Conservation (phyloP, 2,113 vertebrate genomes). For the Cyphomyrus discorhynchus region DNA sequence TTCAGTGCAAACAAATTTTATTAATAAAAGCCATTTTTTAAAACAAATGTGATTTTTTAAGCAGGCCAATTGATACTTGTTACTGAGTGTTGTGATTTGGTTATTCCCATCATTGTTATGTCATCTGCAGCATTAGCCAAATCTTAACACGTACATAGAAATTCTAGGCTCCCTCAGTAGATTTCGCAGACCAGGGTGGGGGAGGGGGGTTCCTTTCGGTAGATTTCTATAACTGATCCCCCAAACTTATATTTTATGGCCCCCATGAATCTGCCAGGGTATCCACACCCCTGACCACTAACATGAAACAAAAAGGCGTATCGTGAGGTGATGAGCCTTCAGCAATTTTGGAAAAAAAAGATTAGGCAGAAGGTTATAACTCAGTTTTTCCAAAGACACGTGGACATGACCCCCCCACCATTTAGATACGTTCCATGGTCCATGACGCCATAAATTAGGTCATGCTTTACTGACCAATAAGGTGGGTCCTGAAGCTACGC, state of each 20-base stretch:
- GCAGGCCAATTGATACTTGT: neutral
- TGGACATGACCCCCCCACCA: no score
- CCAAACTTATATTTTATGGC: neutral
- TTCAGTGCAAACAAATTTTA: neutral
- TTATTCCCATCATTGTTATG: neutral
- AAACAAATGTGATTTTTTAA: neutral
- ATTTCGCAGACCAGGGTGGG: neutral
- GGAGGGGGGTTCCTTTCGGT: neutral
- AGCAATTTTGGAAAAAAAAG: neutral
- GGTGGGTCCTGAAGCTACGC: neutral
- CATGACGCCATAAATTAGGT: neutral
- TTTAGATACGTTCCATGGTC: no score
- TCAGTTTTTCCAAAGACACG: no score
- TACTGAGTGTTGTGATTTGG: neutral
- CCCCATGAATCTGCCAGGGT: neutral
- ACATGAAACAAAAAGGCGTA: neutral
- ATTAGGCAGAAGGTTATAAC: neutral
- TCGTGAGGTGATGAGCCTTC: neutral
- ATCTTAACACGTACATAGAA: neutral
- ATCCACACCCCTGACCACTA: neutral
- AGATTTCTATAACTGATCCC: neutral
- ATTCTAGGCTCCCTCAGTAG: no score
- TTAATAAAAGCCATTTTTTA: neutral
- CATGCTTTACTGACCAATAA: neutral
- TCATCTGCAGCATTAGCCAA: neutral